phyloP scores from a whole-genome alignment of 2,797 vertebrate species.

The Parauchenoglanis punctatus region DNA sequence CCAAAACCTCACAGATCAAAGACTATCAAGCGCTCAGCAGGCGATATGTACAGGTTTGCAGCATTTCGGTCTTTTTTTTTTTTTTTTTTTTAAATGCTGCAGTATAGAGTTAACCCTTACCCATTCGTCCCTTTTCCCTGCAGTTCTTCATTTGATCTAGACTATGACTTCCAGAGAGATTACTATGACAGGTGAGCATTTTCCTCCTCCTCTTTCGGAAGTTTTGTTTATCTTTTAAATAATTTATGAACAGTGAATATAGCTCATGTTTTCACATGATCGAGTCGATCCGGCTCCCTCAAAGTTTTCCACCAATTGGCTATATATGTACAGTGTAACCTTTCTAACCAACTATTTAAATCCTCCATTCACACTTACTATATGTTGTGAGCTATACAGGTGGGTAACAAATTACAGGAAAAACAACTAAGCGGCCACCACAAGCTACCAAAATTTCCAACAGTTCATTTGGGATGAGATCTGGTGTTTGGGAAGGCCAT shows the following conservation, averaged over 20 bases:
- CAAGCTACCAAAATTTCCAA: not conserved
- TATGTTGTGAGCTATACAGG: not conserved
- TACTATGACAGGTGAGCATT: slow-evolving; percentile 83
- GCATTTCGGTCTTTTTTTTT: not conserved
- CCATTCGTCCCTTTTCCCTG: not conserved
- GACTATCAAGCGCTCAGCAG: slow-evolving; percentile 83
- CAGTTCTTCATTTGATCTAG: slow-evolving; percentile 79
- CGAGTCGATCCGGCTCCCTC: not conserved
- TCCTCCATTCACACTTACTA: not conserved
- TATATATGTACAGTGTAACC: not conserved
- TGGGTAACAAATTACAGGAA: not conserved
- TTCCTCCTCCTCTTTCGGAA: not conserved
- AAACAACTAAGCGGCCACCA: not conserved
- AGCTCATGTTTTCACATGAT: not conserved
- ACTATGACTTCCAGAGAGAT: slow-evolving; percentile 89
- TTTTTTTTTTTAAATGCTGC: not conserved
- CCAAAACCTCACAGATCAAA: slow-evolving; percentile 86
- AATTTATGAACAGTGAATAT: not conserved
- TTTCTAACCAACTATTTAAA: not conserved
- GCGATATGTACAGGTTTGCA: slow-evolving; percentile 88
- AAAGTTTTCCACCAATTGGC: not conserved
- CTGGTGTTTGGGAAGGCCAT: not conserved
- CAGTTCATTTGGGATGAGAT: not conserved
- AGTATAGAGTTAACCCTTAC: not conserved
- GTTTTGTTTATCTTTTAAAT: not conserved